Conservation (phyloP, 2,888 invertebrate genomes). For the Tetranychus truncatus region DNA sequence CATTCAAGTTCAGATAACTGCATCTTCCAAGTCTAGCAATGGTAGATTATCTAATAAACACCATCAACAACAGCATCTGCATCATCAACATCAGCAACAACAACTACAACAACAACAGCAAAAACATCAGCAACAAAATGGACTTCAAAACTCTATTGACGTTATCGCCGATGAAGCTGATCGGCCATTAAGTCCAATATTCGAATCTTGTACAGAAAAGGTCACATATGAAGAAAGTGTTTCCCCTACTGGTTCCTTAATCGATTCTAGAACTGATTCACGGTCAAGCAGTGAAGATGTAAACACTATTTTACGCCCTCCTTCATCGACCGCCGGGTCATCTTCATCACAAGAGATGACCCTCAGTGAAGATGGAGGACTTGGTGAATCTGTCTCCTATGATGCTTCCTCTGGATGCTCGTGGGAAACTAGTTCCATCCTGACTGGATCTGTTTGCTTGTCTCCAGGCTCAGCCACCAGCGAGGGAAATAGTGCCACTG, state of each 20-base stretch:
- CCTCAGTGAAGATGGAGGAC: background rate
- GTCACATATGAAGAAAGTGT: background rate
- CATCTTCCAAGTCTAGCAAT: background rate
- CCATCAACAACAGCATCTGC: background rate
- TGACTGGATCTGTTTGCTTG: background rate
- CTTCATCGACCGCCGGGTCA: background rate
- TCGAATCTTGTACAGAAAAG: background rate
- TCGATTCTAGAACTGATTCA: background rate
- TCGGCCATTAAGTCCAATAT: background rate
- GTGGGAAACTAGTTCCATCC: background rate
- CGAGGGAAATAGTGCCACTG: background rate
- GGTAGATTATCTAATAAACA: background rate
- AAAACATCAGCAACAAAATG: too few relatives aligned
- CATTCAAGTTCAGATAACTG: slow-evolving; percentile 9
- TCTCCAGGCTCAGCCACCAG: background rate
- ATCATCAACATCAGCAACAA: too few relatives aligned
- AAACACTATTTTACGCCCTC: background rate
- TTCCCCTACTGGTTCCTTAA: background rate
- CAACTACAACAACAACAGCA: too few relatives aligned
- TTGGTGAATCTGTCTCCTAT: background rate
- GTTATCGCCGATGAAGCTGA: background rate
- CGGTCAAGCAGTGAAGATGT: background rate
- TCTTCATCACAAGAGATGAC: background rate
- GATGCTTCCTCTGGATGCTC: background rate
- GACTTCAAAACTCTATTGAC: background rate